Percentiles rank a stretch among this genome's conserved stretches.
phyloP scores from a whole-genome alignment of 2,797 vertebrate species.

The Clarias platycephalus region DNA sequence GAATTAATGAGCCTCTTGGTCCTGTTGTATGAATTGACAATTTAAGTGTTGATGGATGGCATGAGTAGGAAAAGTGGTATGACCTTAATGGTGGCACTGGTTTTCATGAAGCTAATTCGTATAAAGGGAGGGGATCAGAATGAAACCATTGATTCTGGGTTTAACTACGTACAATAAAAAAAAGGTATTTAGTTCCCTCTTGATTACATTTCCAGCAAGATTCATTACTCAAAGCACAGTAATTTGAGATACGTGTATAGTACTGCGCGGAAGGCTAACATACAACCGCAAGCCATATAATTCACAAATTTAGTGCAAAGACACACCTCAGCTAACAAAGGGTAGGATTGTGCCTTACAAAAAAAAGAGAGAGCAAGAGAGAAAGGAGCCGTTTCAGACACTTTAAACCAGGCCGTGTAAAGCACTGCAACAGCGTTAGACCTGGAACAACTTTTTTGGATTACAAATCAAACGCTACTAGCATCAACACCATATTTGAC shows the following conservation, averaged over 20 bases:
- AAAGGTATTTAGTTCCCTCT: conserved; percentile 57
- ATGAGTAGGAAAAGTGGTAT: not conserved
- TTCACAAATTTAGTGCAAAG: conserved; percentile 40
- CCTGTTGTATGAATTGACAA: not conserved
- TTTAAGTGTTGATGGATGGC: not conserved
- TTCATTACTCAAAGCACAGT: conserved; percentile 44
- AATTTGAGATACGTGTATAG: conserved; percentile 41
- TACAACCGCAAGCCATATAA: conserved; percentile 33
- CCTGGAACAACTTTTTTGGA: not conserved
- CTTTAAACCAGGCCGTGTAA: conserved; percentile 4
- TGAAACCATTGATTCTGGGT: conserved; percentile 53
- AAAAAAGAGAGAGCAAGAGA: conserved; percentile 8
- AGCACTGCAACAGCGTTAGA: not conserved
- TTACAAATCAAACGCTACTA: not conserved
- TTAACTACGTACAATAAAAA: conserved; percentile 51
- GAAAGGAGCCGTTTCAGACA: conserved; percentile 11
- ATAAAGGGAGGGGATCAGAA: conserved; percentile 48
- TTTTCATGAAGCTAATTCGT: conserved; percentile 29
- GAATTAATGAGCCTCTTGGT: conserved; percentile 15
- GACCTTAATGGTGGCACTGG: conserved; percentile 43
- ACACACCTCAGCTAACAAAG: conserved; percentile 45
- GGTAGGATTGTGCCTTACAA: conserved; percentile 23
- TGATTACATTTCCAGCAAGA: conserved; percentile 53
- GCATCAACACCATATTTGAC: not conserved
- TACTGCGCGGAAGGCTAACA: conserved; percentile 30